These are phyloP conservation scores for Troglohyphantes excavatus DNA, from an alignment of 2,888 invertebrate species.

Conservation along the genomic window DNA sequence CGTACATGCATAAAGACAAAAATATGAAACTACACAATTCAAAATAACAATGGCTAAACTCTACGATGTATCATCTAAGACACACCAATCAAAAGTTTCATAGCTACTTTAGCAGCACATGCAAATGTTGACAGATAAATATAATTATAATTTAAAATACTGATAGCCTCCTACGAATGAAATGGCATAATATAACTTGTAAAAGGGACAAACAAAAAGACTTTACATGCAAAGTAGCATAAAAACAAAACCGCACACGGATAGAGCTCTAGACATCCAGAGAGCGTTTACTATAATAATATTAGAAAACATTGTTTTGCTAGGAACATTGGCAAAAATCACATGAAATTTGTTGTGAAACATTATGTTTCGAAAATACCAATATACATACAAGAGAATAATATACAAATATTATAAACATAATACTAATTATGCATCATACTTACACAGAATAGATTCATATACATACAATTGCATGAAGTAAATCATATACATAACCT, in stretches of 20 bases:
- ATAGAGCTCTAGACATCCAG: not conserved
- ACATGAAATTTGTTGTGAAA: slow-evolving; percentile 16
- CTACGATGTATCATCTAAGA: too few relatives aligned
- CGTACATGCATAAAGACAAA: too few relatives aligned
- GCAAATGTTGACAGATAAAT: too few relatives aligned
- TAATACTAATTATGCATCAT: not conserved
- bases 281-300: not conserved
- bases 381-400: slow-evolving; percentile 32
- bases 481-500: not conserved
- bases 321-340: slow-evolving; percentile 70
- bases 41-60: not conserved
- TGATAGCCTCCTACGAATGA: not conserved
- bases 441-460: slow-evolving; percentile 14
- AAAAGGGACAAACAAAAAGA: slow-evolving; percentile 24
- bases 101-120: too few relatives aligned
- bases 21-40: not conserved
- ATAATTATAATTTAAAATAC: not conserved
- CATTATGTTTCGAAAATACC: slow-evolving; percentile 27
- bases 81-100: too few relatives aligned
- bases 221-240: not conserved
- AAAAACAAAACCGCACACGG: not conserved
- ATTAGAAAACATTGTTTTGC: slow-evolving; percentile 7
- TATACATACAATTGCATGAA: not conserved
- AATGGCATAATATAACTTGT: not conserved
- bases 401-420: slow-evolving; percentile 18